Evolutionary conservation across 2,113 vertebrate genomes (phyloP), one percentile per base, ranked within the genome.

Genomic region (Osmerus eperlanus): DNA sequence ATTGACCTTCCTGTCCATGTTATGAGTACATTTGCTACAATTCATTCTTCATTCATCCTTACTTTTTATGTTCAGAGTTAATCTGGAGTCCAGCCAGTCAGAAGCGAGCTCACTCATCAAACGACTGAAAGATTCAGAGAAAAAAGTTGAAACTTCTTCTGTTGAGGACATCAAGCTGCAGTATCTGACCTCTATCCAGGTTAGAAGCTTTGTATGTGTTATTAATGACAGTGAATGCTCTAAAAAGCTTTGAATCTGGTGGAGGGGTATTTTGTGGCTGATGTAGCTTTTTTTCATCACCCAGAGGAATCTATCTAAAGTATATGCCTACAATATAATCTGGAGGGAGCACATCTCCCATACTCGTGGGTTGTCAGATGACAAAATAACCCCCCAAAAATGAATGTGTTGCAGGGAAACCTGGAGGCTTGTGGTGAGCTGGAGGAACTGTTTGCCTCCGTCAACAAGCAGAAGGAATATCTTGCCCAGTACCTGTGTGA

Each of bases 401-500:
- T 29, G n/a, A 3, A 29, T 53, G 19, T 15, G 1, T 55, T 28
- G 2, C 58, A 96, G 96, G 90, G 91, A 21, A 91, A 91, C 73
- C 81, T 94, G 53, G 72, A 65, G 7, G 89, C 86, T 1, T 92
- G 91, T 18, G 87, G 59, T 71, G 87, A 83, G 23, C 79, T 98
- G 71, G 93, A 94, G 65, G 75, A 88, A 53, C 78, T 90, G 32
- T 88, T 97, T 64, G 87, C 85, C 36, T 86, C 79, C 3, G 83
- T 96, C 25, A 92, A 94, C 69, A 84, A 71, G 69, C 91, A 88
- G 83, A 93, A 87, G 81, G 82, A 73, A 53, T 89, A 90, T 15
- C 89, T 98, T 84, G 94, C 94, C 0, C 65, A 81, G 72, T 98
- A 97, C 63, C 91, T 98, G 79, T 97, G 96, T 52, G 96, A 98